Percentiles rank a stretch among this genome's conserved stretches.
phyloP scores from a whole-genome alignment of 1,140 invertebrate genomes.

The Drosophila mauritiana region DNA sequence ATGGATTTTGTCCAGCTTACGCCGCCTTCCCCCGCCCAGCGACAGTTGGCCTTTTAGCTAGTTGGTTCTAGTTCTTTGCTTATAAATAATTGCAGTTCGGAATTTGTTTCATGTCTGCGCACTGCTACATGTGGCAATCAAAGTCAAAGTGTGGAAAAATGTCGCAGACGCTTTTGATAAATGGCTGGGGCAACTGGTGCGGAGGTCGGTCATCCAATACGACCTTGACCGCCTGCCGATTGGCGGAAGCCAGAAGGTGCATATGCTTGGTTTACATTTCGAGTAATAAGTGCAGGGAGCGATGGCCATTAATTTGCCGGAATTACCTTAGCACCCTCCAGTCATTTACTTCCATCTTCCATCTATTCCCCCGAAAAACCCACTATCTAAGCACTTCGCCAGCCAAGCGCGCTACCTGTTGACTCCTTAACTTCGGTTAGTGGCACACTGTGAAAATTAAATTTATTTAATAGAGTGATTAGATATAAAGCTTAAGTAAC shows the following conservation, averaged over 20 bases:
- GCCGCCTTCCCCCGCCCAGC: conserved; percentile 11
- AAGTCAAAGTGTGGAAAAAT: conserved; percentile 57
- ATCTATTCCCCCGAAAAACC: conserved; percentile 15
- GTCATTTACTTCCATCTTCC: background rate
- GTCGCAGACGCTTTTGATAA: conserved; percentile 65
- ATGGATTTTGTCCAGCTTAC: conserved; percentile 64
- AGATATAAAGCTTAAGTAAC: background rate
- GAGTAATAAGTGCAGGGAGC: conserved; percentile 61
- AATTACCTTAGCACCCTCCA: conserved; percentile 27
- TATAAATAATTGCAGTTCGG: conserved; percentile 64
- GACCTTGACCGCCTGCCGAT: conserved; percentile 65
- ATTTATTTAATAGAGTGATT: background rate
- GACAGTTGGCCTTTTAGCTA: conserved; percentile 65
- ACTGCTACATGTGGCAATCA: conserved; percentile 56
- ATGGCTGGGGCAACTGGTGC: conserved; percentile 54
- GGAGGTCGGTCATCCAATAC: conserved; percentile 14
- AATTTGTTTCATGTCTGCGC: conserved; percentile 67
- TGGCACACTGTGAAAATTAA: background rate
- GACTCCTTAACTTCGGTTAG: conserved; percentile 60
- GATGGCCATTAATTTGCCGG: conserved; percentile 58
- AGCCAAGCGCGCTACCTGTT: conserved; percentile 75
- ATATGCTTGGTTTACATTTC: conserved; percentile 52
- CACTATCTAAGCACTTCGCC: conserved; percentile 38
- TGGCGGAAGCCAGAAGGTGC: conserved; percentile 14
- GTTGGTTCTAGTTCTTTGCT: conserved; percentile 57